A percentile compares a stretch with the other conserved stretches of the same genome.
Evolutionary conservation across 1,140 invertebrate genomes (phyloP).

Genomic region (Zaprionus lachaisei): DNA sequence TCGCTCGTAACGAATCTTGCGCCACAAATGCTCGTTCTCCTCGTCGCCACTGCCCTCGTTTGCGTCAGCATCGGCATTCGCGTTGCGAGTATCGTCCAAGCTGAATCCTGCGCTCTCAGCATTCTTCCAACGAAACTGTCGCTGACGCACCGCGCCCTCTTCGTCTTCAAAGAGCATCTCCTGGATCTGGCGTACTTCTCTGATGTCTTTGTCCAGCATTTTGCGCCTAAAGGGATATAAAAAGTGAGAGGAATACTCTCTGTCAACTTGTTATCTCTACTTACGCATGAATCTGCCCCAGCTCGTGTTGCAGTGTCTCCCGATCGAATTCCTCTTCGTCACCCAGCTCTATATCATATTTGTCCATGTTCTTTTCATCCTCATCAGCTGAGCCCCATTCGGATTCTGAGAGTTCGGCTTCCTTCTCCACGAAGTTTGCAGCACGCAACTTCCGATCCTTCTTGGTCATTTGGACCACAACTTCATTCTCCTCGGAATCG

Average conservation of each 20-base stretch:
- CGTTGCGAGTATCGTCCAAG: constrained; percentile 66
- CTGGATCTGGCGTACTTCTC: constrained; percentile 90
- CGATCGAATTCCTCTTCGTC: constrained; percentile 90
- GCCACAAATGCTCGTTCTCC: constrained; percentile 88
- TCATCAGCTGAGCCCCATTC: constrained; percentile 91
- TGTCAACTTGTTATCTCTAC: constrained; percentile 16
- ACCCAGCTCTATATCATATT: constrained; percentile 89
- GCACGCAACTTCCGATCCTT: constrained; percentile 85
- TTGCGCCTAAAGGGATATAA: constrained; percentile 85
- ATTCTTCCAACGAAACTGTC: constrained; percentile 92
- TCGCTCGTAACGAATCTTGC: constrained; percentile 87
- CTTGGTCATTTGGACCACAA: constrained; percentile 84
- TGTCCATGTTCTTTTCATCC: constrained; percentile 89
- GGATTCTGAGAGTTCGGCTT: constrained; percentile 93
- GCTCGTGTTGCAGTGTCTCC: constrained; percentile 86
- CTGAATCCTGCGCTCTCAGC: constrained; percentile 85
- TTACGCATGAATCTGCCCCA: constrained; percentile 89
- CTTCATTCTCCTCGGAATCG: constrained; percentile 90
- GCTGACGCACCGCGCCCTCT: constrained; percentile 89
- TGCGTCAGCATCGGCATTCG: constrained; percentile 83
- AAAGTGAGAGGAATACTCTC: background rate
- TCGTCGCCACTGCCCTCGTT: constrained; percentile 86
- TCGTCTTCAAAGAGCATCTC: constrained; percentile 93
- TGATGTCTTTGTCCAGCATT: constrained; percentile 91
- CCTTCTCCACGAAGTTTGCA: constrained; percentile 91